Conservation (phyloP, 2,797 vertebrate genomes). For the Podarcis lilfordi region DNA sequence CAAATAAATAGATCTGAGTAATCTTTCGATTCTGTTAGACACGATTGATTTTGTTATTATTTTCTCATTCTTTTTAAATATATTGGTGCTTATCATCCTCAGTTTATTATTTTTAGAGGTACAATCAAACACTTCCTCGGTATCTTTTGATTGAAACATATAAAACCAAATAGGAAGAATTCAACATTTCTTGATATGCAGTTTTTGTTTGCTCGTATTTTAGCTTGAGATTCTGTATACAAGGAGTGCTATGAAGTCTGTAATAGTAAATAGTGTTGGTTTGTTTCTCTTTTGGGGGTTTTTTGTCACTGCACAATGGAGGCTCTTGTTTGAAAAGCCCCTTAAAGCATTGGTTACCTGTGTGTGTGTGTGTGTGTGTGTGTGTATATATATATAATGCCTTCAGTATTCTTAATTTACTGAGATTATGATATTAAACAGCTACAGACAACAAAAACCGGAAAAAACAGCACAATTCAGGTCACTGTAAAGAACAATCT, state of each 20-base stretch:
- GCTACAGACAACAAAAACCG: conserved; percentile 65
- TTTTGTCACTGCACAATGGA: conserved; percentile 19
- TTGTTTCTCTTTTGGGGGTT: conserved; percentile 38
- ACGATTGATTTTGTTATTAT: neutral
- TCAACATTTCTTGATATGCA: neutral
- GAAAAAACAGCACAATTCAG: conserved; percentile 66
- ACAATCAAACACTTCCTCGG: neutral
- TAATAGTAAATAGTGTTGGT: neutral
- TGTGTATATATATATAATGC: neutral
- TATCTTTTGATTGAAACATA: neutral
- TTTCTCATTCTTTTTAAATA: neutral
- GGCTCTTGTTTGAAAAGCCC: conserved; percentile 26
- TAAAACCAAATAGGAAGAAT: neutral
- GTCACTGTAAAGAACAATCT: conserved; percentile 61
- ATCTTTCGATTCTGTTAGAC: neutral
- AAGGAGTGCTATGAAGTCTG: neutral
- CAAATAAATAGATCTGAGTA: neutral
- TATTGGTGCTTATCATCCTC: neutral
- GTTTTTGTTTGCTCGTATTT: neutral
- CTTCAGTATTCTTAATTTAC: conserved; percentile 42
- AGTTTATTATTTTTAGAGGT: neutral
- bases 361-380: too few species aligned
- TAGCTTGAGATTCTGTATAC: neutral
- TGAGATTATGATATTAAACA: conserved; percentile 65
- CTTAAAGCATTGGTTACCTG: conserved; percentile 10